phyloP scores from a whole-genome alignment of 2,888 invertebrate species.

The Athrips mouffetella region DNA sequence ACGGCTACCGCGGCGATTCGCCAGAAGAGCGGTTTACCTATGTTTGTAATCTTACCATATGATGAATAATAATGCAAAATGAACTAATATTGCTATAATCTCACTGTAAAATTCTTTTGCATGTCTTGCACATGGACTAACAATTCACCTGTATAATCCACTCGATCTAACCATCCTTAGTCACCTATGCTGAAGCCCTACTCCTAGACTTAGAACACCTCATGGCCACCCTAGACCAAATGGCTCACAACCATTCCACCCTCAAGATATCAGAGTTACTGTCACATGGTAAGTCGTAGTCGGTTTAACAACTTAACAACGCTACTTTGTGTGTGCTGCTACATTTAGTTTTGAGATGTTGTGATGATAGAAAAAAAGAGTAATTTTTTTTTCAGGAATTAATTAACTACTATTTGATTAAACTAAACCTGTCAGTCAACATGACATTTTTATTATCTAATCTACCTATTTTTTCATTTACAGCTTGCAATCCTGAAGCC shows the following conservation, averaged over 20 bases:
- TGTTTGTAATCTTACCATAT: slow-evolving; percentile 1
- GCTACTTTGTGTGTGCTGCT: no score
- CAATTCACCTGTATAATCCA: slow-evolving; percentile 55
- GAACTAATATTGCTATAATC: slow-evolving; percentile 26
- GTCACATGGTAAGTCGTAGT: slow-evolving; percentile 66
- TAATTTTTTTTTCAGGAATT: not conserved
- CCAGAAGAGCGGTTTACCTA: not conserved
- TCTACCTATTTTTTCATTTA: slow-evolving; percentile 29
- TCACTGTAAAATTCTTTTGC: slow-evolving; percentile 64
- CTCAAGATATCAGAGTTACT: slow-evolving; percentile 75
- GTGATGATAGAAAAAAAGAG: no score
- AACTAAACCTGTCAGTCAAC: no score
- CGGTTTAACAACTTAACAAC: no score
- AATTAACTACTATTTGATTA: not conserved
- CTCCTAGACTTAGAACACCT: slow-evolving; percentile 78
- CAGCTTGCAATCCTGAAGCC: slow-evolving; percentile 64
- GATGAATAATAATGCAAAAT: slow-evolving; percentile 3
- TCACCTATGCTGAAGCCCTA: slow-evolving; percentile 75
- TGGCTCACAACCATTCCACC: slow-evolving; percentile 74
- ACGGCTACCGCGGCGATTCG: no score
- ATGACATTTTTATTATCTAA: not conserved
- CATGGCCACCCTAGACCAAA: slow-evolving; percentile 77
- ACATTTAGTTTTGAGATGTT: not conserved
- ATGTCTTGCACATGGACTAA: slow-evolving; percentile 76
- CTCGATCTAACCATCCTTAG: slow-evolving; percentile 63